Evolutionary conservation across 2,888 invertebrate species (phyloP).

Genomic region (Itoplectis maculator): DNA sequence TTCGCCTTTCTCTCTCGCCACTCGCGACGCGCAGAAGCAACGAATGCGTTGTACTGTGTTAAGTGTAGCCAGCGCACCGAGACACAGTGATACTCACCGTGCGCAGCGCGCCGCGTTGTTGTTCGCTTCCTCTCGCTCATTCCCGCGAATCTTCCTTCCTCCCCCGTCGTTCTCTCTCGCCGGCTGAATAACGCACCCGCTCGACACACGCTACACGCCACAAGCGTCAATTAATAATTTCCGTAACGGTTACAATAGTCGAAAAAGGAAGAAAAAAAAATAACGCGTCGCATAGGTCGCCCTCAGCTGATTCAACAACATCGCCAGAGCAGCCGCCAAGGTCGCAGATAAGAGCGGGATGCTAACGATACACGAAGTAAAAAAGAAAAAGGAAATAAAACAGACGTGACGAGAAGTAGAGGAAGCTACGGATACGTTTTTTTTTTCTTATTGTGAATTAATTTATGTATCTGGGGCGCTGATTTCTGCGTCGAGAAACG

Average conservation of each 20-base stretch:
- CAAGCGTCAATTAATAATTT: slow-evolving; percentile 39
- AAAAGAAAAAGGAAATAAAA: too few species aligned
- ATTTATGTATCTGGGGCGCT: slow-evolving; percentile 17
- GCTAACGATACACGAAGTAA: background rate
- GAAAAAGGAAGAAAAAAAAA: too few species aligned
- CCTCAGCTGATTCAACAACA: slow-evolving; percentile 40
- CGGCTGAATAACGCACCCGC: slow-evolving; percentile 18
- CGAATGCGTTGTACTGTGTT: slow-evolving; percentile 41
- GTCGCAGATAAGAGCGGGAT: slow-evolving; percentile 6
- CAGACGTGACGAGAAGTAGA: background rate
- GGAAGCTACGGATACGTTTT: background rate
- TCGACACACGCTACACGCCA: too few species aligned
- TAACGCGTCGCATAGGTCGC: slow-evolving; percentile 3
- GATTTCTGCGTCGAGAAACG: background rate
- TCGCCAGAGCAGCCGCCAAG: slow-evolving; percentile 1
- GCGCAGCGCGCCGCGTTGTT: too few species aligned
- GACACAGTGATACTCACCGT: background rate
- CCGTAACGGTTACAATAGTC: slow-evolving; percentile 7
- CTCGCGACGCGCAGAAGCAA: slow-evolving; percentile 32
- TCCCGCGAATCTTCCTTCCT: slow-evolving; percentile 28
- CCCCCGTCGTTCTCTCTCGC: slow-evolving; percentile 18
- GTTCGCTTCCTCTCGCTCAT: slow-evolving; percentile 42
- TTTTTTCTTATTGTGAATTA: background rate
- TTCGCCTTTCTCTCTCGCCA: background rate
- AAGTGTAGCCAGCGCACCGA: too few species aligned